phyloP scores from a whole-genome alignment of 2,113 vertebrate species.

The Megalops atlanticus region DNA sequence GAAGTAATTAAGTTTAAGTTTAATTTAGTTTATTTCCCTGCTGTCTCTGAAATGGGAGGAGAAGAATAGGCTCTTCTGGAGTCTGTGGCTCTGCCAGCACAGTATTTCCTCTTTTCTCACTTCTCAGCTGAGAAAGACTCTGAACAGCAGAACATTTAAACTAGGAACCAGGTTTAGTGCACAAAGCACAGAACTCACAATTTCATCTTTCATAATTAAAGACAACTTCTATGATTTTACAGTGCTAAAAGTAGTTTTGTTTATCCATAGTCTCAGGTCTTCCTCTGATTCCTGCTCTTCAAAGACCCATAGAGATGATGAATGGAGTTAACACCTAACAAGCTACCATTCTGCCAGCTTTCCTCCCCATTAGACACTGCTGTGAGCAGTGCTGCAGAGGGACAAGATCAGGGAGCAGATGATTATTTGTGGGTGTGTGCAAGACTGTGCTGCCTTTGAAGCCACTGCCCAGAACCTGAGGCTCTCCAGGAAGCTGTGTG shows the following conservation, averaged over 20 bases:
- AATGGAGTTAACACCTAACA: not conserved
- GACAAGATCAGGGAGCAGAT: too few species aligned
- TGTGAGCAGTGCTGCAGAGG: not conserved
- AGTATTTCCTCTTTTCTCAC: not conserved
- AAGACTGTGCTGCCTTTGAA: too few species aligned
- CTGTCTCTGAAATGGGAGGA: not conserved
- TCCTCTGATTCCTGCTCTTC: not conserved
- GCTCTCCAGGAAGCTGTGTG: too few species aligned
- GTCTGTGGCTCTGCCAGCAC: too few species aligned
- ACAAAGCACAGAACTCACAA: too few species aligned
- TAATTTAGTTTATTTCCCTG: conserved; percentile 8
- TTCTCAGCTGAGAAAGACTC: too few species aligned
- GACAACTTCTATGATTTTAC: too few species aligned
- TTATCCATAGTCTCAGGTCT: not conserved
- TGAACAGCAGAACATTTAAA: too few species aligned
- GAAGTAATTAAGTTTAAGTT: not conserved
- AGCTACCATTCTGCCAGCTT: conserved; percentile 22
- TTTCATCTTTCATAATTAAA: too few species aligned
- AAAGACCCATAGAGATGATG: not conserved
- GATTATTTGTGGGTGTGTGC: too few species aligned
- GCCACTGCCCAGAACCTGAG: not conserved
- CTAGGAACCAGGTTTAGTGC: not conserved
- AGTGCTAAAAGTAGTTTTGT: too few species aligned
- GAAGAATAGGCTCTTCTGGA: not conserved
- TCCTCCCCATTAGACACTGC: not conserved